phyloP scores from a whole-genome alignment of 2,113 vertebrate species.

The Pteruthius melanotis region DNA sequence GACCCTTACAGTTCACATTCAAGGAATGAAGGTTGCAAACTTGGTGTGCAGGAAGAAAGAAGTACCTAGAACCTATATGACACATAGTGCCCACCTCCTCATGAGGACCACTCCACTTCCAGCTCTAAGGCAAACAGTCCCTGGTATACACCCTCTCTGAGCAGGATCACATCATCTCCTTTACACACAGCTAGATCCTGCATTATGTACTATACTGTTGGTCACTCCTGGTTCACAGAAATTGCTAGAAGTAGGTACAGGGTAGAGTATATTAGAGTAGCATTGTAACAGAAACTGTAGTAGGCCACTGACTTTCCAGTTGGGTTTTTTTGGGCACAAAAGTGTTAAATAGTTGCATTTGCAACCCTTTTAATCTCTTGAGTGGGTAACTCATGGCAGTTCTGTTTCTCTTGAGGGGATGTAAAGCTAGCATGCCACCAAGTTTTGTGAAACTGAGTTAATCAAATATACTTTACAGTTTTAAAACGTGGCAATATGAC shows the following conservation, averaged over 20 bases:
- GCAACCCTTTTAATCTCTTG: neutral
- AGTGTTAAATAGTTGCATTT: neutral
- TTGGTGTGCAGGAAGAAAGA: neutral
- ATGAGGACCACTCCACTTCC: neutral
- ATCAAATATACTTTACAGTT: neutral
- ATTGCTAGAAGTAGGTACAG: neutral
- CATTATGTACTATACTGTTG: fast-evolving
- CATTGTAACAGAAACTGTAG: neutral
- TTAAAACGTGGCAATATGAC: neutral
- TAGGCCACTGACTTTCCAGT: neutral
- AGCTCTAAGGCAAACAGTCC: neutral
- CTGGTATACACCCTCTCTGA: neutral
- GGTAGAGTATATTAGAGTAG: neutral
- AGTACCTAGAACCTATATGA: neutral
- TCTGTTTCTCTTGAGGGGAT: neutral
- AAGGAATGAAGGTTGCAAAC: neutral
- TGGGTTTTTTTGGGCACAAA: neutral
- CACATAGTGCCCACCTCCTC: fast-evolving
- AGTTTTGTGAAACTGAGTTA: neutral
- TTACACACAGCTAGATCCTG: neutral
- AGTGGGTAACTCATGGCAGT: neutral
- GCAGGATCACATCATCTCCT: neutral
- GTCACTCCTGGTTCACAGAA: neutral
- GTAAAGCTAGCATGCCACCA: neutral
- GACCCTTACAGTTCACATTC: neutral